These are phyloP conservation scores for Zosterops japonicus DNA, from an alignment of 2,113 vertebrate species.

Conservation along the genomic window DNA sequence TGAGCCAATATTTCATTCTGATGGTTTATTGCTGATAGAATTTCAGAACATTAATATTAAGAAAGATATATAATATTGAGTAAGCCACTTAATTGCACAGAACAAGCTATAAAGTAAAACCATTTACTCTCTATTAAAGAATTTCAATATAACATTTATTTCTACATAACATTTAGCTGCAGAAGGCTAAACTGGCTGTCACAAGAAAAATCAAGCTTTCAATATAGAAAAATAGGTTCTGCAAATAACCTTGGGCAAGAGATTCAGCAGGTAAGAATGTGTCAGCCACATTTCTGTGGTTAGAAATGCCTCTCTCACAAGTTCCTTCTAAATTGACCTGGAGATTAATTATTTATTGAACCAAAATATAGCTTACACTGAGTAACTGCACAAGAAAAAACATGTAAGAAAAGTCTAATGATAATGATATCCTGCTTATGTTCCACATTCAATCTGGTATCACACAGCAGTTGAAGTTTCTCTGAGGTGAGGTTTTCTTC, in stretches of 20 bases:
- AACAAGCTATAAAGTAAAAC: not conserved
- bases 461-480: not conserved
- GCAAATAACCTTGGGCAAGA: not conserved
- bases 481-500: not conserved
- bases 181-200: not conserved
- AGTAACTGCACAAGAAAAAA: rapidly evolving
- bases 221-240: not conserved
- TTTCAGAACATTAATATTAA: constrained; percentile 32
- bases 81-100: not conserved
- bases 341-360: not conserved
- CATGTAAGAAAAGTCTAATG: not conserved
- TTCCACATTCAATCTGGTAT: not conserved
- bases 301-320: not conserved
- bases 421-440: not conserved
- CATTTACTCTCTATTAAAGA: constrained; percentile 13
- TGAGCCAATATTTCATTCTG: not conserved
- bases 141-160: not conserved
- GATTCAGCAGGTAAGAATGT: not conserved
- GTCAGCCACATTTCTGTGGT: not conserved
- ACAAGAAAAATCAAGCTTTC: not conserved
- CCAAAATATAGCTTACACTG: not conserved
- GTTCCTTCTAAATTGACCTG: not conserved
- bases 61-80: not conserved
- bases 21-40: constrained; percentile 6
- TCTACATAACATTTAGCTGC: not conserved